Base-by-base conservation (phyloP, 2,797 vertebrate genomes). In the Poeciliopsis infans region DNA sequence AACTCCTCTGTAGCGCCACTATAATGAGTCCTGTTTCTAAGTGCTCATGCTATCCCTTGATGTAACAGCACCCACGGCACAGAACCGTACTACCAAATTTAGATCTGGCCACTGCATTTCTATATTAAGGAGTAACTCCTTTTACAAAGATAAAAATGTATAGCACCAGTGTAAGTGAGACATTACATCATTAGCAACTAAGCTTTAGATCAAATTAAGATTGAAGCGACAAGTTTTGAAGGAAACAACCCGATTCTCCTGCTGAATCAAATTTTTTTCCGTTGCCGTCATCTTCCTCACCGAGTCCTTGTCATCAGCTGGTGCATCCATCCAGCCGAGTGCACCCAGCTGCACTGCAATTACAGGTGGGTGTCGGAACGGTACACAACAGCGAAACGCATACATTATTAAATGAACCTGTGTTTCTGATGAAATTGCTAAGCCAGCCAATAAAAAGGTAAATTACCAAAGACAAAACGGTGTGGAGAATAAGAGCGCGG, bases 381-480 rank as follows among this genome's bases (percentile, higher is more conserved):
- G 83, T 68, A 71, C 89, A 85, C 86, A 82, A 86, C 79, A 81
- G 84, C 78, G 53, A 87, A 86, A 85, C 55, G 73, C 93, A 92
- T 93, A 49, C 88, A 90, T 93, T 93, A 93, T 94, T 95, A 92
- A 94, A 95, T 90, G 87, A 92, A 91, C 82, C 77, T 73, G 11
- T 93, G 93, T 93, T 45, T 91, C 85, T 79, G 82, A 92, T 87
- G 88, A 91, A 93, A 94, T 92, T 92, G 87, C 92, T 85, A 91
- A 92, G 87, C 92, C 89, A 89, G 81, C 86, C 91, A 92, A 93
- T 94, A 91, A 94, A 94, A 75, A 92, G 89, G 86, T 91, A 93
- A 92, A 94, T 94, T 92, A 93, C 90, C 85, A 88, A 89, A 91
- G 90, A 93, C 89, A 93, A 93, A 93, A 92, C 43, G 49, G 59